Conservation (phyloP, 2,888 invertebrate genomes). For the Torymus texanus region DNA sequence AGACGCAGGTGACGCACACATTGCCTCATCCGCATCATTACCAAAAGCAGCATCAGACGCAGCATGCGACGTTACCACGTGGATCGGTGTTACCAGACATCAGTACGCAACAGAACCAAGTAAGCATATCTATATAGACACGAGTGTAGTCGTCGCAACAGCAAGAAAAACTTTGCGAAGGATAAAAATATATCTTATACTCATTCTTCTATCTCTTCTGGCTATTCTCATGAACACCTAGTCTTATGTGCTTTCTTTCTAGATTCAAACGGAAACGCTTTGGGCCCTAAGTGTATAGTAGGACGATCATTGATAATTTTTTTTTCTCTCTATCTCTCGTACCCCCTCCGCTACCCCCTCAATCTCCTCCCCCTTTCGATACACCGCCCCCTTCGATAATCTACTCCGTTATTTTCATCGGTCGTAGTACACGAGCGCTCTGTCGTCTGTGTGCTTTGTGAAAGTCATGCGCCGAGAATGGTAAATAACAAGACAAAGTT, state of each 20-base stretch:
- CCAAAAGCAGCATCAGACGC: constrained; percentile 74
- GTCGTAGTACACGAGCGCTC: no score
- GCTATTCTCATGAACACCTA: constrained; percentile 19
- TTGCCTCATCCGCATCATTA: constrained; percentile 75
- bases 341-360: no score
- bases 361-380: no score
- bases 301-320: constrained; percentile 10
- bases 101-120: constrained; percentile 77
- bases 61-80: constrained; percentile 77
- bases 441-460: no score
- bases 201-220: neutral
- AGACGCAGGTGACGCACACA: constrained; percentile 71
- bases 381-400: no score
- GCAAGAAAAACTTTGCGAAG: no score
- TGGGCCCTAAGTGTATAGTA: constrained; percentile 55
- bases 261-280: constrained; percentile 52
- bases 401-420: no score
- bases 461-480: no score
- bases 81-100: constrained; percentile 76
- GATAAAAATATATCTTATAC: no score
- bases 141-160: no score
- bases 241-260: constrained; percentile 34
- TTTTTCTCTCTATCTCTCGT: no score
- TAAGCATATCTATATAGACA: constrained; percentile 53
- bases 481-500: no score